Conservation (phyloP, 2,797 vertebrate genomes). For the Peromyscus melanophrys region DNA sequence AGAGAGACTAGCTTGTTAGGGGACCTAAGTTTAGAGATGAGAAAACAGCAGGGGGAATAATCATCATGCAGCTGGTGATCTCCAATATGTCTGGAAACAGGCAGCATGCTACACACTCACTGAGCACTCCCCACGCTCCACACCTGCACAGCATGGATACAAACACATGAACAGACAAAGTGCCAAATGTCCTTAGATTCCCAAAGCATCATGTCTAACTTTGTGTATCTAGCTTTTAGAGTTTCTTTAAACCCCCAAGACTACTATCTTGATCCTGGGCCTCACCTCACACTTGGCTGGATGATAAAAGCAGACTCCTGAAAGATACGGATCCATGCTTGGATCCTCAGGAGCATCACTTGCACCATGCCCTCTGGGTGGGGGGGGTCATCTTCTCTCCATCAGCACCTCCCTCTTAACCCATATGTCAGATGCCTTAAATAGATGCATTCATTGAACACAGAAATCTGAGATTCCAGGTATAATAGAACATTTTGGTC, state of each 20-base stretch:
- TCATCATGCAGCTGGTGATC: neutral
- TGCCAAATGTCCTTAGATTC: neutral
- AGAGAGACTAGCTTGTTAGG: neutral
- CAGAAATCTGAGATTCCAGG: neutral
- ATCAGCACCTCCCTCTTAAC: neutral
- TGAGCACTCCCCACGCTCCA: neutral
- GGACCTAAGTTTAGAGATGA: neutral
- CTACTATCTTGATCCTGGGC: neutral
- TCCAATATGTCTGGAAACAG: neutral
- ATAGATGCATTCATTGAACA: neutral
- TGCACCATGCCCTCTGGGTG: accelerated
- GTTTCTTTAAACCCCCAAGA: neutral
- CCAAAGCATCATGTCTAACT: neutral
- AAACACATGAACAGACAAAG: neutral
- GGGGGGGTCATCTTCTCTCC: neutral
- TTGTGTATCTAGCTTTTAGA: neutral
- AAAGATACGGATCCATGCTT: neutral
- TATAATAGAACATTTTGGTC: neutral
- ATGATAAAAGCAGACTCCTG: neutral
- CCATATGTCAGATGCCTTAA: neutral
- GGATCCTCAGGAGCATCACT: neutral
- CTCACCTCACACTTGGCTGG: neutral
- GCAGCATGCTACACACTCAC: neutral
- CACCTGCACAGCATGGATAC: neutral
- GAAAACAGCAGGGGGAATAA: conserved; percentile 22